phyloP scores from a whole-genome alignment of 30 jellyfish, hydroid and myxozoan genomes.

The Clytia hemisphaerica region DNA sequence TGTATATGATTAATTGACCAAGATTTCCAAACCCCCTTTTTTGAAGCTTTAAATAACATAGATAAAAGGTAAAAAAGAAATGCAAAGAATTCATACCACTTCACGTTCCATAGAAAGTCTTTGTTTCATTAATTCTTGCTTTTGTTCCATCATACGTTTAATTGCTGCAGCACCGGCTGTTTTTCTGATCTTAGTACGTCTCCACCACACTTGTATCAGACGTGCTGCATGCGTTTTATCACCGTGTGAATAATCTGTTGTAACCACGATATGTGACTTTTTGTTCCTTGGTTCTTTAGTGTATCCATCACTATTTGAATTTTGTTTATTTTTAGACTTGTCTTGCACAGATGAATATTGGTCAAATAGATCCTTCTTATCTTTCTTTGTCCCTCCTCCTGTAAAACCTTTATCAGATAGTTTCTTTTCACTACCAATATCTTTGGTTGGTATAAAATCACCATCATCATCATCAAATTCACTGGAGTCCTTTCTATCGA shows the following conservation, averaged over 20 bases:
- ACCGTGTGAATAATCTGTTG: neutral
- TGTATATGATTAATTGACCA: too few species aligned
- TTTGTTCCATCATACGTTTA: conserved; percentile 71
- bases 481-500: too few species aligned
- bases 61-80: neutral
- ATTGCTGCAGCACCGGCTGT: conserved; percentile 86
- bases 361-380: neutral
- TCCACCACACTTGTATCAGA: conserved; percentile 76
- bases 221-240: conserved; percentile 58
- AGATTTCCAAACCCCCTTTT: too few species aligned
- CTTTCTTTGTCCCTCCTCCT: too few species aligned
- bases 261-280: neutral
- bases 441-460: too few species aligned
- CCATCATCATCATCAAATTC: too few species aligned
- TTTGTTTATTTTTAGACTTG: neutral
- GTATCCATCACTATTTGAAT: neutral
- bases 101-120: conserved; percentile 57
- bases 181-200: conserved; percentile 34
- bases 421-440: too few species aligned
- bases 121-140: conserved; percentile 60
- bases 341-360: neutral
- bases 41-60: too few species aligned
- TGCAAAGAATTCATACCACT: neutral
- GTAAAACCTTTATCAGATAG: too few species aligned
- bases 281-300: neutral